Conservation (phyloP, 2,888 invertebrate species). For the Lymantria monacha region DNA sequence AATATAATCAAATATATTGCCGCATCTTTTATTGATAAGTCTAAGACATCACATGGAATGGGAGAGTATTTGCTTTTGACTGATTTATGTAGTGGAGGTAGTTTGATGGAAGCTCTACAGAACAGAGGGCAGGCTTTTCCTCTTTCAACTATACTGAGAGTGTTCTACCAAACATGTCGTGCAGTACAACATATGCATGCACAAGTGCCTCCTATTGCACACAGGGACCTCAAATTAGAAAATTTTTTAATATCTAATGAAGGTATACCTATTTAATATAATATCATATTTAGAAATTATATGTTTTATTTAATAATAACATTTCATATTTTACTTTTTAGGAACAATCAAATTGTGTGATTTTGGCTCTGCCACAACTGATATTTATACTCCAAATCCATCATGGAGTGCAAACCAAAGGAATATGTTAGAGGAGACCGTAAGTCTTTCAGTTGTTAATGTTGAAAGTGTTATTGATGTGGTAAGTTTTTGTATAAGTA, state of each 20-base stretch:
- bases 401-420: constrained; percentile 97
- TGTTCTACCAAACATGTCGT: constrained; percentile 95
- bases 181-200: constrained; percentile 97
- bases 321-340: constrained; percentile 29
- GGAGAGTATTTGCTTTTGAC: constrained; percentile 95
- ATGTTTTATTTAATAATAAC: background rate
- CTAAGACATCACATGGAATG: constrained; percentile 90
- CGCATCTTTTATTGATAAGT: constrained; percentile 90
- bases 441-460: constrained; percentile 55
- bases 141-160: constrained; percentile 87
- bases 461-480: background rate
- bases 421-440: constrained; percentile 96
- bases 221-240: constrained; percentile 98
- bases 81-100: constrained; percentile 95
- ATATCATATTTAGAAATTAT: background rate
- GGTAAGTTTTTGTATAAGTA: background rate
- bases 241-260: constrained; percentile 94
- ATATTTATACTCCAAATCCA: constrained; percentile 90
- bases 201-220: constrained; percentile 94
- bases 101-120: constrained; percentile 85
- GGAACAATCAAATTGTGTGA: constrained; percentile 95
- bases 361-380: constrained; percentile 96
- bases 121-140: constrained; percentile 83
- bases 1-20: constrained; percentile 95
- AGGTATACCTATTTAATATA: constrained; percentile 63